A percentile compares a stretch with the other conserved stretches of the same genome.
Conservation (phyloP, 92 coral and sea anemone genomes). For the Heteractis magnifica region DNA sequence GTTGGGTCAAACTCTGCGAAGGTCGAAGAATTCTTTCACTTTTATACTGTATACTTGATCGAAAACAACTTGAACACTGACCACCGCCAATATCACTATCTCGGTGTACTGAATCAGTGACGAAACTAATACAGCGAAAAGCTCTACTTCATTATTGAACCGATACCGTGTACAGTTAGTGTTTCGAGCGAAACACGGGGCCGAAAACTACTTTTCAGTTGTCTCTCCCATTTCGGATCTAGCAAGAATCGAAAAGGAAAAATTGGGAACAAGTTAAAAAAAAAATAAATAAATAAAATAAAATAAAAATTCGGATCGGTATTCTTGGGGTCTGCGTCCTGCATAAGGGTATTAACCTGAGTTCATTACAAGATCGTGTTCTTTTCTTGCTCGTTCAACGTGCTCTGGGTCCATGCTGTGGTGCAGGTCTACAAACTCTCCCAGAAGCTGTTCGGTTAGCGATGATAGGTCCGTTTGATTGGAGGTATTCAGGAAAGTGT, state of each 20-base stretch:
- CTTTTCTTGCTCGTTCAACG: constrained; percentile 22
- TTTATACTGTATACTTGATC: not conserved
- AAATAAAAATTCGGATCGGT: not conserved
- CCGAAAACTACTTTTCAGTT: not conserved
- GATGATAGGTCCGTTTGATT: constrained; percentile 66
- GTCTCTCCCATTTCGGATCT: not conserved
- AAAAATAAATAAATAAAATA: not conserved
- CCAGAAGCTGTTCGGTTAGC: constrained; percentile 58
- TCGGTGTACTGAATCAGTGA: not conserved
- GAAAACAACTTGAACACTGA: not conserved
- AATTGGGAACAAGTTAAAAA: not conserved
- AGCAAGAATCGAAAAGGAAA: not conserved
- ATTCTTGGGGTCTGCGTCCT: not conserved
- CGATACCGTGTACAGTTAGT: too few species aligned
- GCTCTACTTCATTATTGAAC: too few species aligned
- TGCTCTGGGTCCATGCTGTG: not conserved
- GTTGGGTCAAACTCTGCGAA: too few species aligned
- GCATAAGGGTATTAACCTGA: not conserved
- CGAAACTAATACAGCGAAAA: not conserved
- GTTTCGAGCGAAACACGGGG: too few species aligned
- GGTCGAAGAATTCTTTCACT: not conserved
- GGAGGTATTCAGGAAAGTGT: constrained; percentile 66
- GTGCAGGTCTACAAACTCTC: constrained; percentile 55
- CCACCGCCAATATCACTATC: not conserved
- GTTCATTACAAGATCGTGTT: constrained; percentile 52